These are phyloP conservation scores for Leptopterna dolabrata DNA, from an alignment of 2,888 invertebrate genomes.

Conservation along the genomic window DNA sequence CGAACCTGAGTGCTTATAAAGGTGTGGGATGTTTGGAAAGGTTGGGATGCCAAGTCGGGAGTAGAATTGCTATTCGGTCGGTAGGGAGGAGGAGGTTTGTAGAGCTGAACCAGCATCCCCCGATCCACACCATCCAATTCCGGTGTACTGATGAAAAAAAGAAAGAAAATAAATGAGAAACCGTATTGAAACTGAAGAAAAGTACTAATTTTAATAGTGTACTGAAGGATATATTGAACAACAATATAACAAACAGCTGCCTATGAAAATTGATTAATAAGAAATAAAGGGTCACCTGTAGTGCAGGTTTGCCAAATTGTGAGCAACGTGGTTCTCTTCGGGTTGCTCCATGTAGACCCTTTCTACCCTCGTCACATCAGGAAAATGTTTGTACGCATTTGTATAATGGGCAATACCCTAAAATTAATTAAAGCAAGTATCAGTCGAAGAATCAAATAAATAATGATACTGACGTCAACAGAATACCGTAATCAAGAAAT, in stretches of 20 bases:
- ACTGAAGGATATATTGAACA: no score
- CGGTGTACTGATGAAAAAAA: constrained; percentile 62
- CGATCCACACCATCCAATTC: constrained; percentile 65
- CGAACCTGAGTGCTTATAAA: constrained; percentile 63
- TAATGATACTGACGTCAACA: background rate
- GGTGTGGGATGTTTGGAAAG: constrained; percentile 61
- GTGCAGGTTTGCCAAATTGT: constrained; percentile 62
- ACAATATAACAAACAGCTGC: no score
- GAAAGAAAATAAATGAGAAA: background rate
- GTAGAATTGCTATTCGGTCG: constrained; percentile 85
- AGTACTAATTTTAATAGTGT: no score
- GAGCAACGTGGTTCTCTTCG: constrained; percentile 60
- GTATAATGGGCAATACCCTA: constrained; percentile 50
- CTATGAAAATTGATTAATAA: background rate
- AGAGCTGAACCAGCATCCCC: constrained; percentile 74
- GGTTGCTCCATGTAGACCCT: constrained; percentile 58
- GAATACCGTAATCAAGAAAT: no score
- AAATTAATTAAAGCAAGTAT: background rate
- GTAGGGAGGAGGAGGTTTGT: constrained; percentile 88
- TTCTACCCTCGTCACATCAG: constrained; percentile 65
- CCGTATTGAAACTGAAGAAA: no score
- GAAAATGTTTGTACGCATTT: constrained; percentile 65
- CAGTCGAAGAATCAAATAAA: background rate
- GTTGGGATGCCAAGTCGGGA: constrained; percentile 77
- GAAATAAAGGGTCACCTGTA: constrained; percentile 62